Evolutionary conservation across 2,888 invertebrate genomes (phyloP).

Genomic region (Ormyrus rosae): DNA sequence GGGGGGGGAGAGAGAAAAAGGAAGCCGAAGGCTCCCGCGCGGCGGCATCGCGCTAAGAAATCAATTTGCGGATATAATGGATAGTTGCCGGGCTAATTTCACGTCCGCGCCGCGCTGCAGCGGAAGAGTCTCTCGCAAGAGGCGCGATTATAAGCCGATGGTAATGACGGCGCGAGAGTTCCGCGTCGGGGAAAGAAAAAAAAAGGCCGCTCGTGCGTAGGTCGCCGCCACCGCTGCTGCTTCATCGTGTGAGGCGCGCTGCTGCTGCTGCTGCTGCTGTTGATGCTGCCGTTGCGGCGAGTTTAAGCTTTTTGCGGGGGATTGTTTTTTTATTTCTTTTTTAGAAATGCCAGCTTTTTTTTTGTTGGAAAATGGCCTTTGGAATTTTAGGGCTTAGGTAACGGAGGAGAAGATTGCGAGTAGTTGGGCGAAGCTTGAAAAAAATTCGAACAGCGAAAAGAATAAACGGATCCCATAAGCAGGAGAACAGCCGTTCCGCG

Average conservation of each 20-base stretch:
- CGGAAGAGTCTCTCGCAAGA: constrained; percentile 28
- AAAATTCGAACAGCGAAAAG: too few relatives aligned
- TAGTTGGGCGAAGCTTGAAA: too few relatives aligned
- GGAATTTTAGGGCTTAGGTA: too few relatives aligned
- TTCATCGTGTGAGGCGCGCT: constrained; percentile 28
- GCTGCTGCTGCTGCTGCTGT: too few relatives aligned
- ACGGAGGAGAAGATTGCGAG: too few relatives aligned
- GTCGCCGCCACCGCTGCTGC: constrained; percentile 2
- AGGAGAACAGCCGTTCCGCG: too few relatives aligned
- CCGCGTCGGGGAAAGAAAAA: background rate
- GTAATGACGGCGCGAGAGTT: constrained; percentile 44
- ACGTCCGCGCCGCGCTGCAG: constrained; percentile 32
- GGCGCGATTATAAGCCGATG: constrained; percentile 50
- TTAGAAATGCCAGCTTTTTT: too few relatives aligned
- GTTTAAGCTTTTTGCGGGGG: too few relatives aligned
- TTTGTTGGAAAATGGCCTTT: too few relatives aligned
- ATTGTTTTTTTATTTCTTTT: too few relatives aligned
- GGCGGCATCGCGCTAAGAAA: constrained; percentile 53
- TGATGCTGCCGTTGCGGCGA: too few relatives aligned
- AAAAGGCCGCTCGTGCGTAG: constrained; percentile 27
- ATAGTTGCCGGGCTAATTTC: constrained; percentile 51
- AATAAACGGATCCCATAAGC: too few relatives aligned
- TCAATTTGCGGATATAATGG: constrained; percentile 56
- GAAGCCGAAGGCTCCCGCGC: constrained; percentile 45
- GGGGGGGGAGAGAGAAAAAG: constrained; percentile 8